Base-by-base conservation (phyloP, 2,113 vertebrate species). In the Catharus bicknelli region DNA sequence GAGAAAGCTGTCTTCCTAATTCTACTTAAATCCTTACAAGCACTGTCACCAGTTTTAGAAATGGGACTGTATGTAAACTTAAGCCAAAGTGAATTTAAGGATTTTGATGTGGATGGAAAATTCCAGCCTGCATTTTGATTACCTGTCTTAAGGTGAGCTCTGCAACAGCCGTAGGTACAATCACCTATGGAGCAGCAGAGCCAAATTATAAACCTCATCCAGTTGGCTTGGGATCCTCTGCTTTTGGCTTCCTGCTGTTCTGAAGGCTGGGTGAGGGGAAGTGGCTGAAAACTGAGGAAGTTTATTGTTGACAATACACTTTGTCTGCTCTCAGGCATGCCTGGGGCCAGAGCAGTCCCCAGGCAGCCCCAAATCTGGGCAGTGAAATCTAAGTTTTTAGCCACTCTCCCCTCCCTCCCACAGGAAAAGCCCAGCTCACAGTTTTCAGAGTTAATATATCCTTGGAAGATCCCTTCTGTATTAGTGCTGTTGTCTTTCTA, bases 271-370 rank as follows among this genome's bases (percentile, higher is more conserved):
- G 19, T 80, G 53, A 74, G 73, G 79, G 87, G 90, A 94, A 94
- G 59, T 43, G 67, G 59, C 75, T 74, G 67, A 83, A 94, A 89
- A 83, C 74, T 36, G 79, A 90, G 95, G 94, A 94, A 94, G 72
- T 85, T 94, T 74, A 70, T 43, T 92, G 81, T 95, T 85, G 84
- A 83, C 82, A 83, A 70, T 69, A 69, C 21, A 1, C 80, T 85
- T 93, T 70, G 30, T 83, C 72, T 86, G 47, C 70, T 85, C 75
- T 93, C 72, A 48, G 81, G 29, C 86, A 48, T 85, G 74, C 47
- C n/a, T 76, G 81, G 72, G 59, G 59, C 84, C 51, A 74, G 59
- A 67, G 67, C 43, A 91, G 63, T 66, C 75, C 66, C 47, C 12
- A 66, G 20, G 23, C 91, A 90, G 81, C 32, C 58, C 34, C 50